Base-by-base conservation (phyloP, 2,888 invertebrate species). In the Lathronympha strigana region DNA sequence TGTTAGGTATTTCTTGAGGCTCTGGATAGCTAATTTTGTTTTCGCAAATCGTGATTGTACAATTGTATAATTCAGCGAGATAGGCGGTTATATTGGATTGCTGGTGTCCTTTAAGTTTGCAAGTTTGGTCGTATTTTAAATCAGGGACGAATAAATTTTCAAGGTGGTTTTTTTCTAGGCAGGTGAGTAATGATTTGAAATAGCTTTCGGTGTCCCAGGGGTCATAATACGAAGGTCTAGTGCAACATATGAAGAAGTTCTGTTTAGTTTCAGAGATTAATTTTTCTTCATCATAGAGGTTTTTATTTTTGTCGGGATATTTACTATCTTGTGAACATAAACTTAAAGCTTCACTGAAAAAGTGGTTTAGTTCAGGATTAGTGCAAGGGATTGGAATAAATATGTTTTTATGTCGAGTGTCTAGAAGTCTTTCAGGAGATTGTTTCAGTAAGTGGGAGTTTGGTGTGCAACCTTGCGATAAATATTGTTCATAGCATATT, bases 151-250 rank as follows among this genome's bases (percentile, higher is more conserved):
- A 43, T 17, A 43, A 17, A 9, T 2, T 19, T 19, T 43, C 43
- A 2, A 11, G 1, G 3, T 43, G 8, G 4, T 5, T n/a, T 23
- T 28, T 49, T 6, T 49, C 28, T 49, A 49, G 9, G 28, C 49
- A 49, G 3, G 15, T 8, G 15, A 49, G 9, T 49, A 49, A 4
- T 1, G 49, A 49, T 2, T 49, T 49, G 15, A 49, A 49, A 15
- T 49, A 49, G 8, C 28, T 49, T 28, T 49, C 49, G 5, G 28
- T 25, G 9, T 49, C 28, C 49, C 49, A 49, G 2, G 49, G 28
- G 28, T 49, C 49, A 9, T 49, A 49, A 5, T 49, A 49, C 15
- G 49, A 47, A n/a, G 49, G 49, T 28, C 49, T 28, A 8, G 49
- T 49, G 15, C 8, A 28, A 15, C 49, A 28, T 8, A 49, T 3